Conservation (phyloP, 1,140 invertebrate species). For the Metopolophium dirhodum region DNA sequence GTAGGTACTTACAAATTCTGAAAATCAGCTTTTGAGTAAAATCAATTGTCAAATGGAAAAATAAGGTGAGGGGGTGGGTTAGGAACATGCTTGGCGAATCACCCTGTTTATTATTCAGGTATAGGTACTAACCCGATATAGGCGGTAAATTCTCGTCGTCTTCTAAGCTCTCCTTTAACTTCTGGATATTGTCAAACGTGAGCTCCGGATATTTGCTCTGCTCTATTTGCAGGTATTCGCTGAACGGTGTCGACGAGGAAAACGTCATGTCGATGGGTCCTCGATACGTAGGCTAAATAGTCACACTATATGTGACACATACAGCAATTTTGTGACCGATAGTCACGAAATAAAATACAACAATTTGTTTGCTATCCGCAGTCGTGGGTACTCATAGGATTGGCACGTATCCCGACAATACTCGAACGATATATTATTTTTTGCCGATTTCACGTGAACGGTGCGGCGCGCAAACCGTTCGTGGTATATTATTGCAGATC, state of each 20-base stretch:
- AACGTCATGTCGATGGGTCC: background rate
- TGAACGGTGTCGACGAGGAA: background rate
- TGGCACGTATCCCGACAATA: background rate
- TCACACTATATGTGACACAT: background rate
- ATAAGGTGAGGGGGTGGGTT: too few species aligned
- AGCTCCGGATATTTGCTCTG: constrained; percentile 21
- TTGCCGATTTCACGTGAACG: background rate
- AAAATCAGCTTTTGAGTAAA: background rate
- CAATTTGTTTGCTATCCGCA: background rate
- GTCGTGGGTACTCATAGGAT: too few species aligned
- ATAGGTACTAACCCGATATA: constrained; percentile 12
- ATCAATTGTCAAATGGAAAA: background rate
- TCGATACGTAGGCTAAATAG: background rate
- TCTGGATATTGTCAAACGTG: background rate
- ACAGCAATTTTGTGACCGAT: background rate
- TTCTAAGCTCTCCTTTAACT: background rate
- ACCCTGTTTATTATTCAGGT: background rate
- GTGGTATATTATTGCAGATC: background rate
- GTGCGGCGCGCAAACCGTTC: background rate
- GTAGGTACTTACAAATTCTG: background rate
- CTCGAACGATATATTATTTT: background rate
- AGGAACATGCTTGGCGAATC: background rate
- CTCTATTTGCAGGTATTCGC: background rate
- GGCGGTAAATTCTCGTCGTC: background rate
- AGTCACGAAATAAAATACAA: background rate